These are phyloP conservation scores for Silvanus unidentatus DNA, from an alignment of 2,888 invertebrate genomes.

Conservation along the genomic window DNA sequence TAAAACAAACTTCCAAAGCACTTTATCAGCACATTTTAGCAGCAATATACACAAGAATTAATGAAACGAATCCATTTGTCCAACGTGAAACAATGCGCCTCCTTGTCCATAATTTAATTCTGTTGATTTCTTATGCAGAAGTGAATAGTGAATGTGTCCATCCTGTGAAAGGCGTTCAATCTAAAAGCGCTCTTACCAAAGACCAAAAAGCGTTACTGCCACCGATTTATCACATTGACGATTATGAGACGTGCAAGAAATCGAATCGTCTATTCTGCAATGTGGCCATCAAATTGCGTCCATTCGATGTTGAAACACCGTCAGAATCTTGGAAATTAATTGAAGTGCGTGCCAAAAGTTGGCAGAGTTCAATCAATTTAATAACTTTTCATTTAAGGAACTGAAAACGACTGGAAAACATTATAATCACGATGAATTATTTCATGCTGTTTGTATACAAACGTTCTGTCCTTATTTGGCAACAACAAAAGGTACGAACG, in stretches of 20 bases:
- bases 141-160: too few relatives aligned
- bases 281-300: conserved; percentile 17
- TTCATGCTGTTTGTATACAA: conserved; percentile 24
- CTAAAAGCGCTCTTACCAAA: too few relatives aligned
- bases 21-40: too few relatives aligned
- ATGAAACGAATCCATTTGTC: too few relatives aligned
- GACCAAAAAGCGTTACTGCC: too few relatives aligned
- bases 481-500: background rate
- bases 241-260: conserved; percentile 19
- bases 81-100: too few relatives aligned
- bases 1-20: too few relatives aligned
- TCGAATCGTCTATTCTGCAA: conserved; percentile 20
- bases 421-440: conserved; percentile 26
- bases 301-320: conserved; percentile 11
- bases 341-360: conserved; percentile 12
- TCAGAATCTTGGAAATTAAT: conserved; percentile 23
- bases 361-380: conserved; percentile 1
- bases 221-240: conserved; percentile 24
- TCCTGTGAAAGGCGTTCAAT: too few relatives aligned
- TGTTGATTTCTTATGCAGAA: too few relatives aligned
- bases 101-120: too few relatives aligned
- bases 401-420: conserved; percentile 18
- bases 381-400: conserved; percentile 16
- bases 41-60: too few relatives aligned
- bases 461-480: conserved; percentile 15